A percentile compares a stretch with the other conserved stretches of the same genome.
phyloP scores from a whole-genome alignment of 2,797 vertebrate species.

The Notolabrus celidotus region DNA sequence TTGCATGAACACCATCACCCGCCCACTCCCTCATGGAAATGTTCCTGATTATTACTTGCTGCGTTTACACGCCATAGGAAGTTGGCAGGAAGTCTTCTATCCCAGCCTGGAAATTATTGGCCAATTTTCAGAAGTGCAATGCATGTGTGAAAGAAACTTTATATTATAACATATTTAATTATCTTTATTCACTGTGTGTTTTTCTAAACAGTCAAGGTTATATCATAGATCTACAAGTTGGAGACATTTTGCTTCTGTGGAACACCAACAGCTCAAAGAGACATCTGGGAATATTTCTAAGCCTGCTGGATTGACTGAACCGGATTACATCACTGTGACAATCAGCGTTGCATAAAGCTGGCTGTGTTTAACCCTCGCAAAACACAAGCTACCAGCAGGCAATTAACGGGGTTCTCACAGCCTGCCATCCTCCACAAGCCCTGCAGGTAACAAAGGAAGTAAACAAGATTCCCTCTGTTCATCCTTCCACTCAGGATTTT shows the following conservation, averaged over 20 bases:
- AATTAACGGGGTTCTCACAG: conserved; percentile 37
- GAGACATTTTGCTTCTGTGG: conserved; percentile 27
- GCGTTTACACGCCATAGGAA: too few relatives aligned
- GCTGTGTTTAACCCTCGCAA: conserved; percentile 33
- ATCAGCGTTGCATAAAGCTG: conserved; percentile 45
- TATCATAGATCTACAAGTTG: too few relatives aligned
- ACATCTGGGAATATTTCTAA: conserved; percentile 56
- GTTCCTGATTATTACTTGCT: too few relatives aligned
- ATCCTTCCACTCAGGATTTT: conserved; percentile 35
- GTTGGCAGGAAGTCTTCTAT: too few relatives aligned
- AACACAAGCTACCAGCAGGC: conserved; percentile 48
- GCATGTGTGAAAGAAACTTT: too few relatives aligned
- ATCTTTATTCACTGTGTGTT: too few relatives aligned
- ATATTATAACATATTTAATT: too few relatives aligned
- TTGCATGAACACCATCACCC: too few relatives aligned
- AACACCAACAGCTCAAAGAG: conserved; percentile 42
- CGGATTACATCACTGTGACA: conserved; percentile 53
- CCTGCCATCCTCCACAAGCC: conserved; percentile 34
- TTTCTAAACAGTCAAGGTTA: too few relatives aligned
- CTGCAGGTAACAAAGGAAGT: conserved; percentile 49
- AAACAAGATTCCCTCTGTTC: conserved; percentile 54
- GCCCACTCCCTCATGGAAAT: too few relatives aligned
- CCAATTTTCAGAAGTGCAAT: too few relatives aligned
- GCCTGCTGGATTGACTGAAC: conserved; percentile 23
- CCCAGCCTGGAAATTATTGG: too few relatives aligned